Percentiles rank a stretch among this genome's conserved stretches.
phyloP scores from a whole-genome alignment of 1,140 invertebrate genomes.

The Aphaenogaster ashmeadi region DNA sequence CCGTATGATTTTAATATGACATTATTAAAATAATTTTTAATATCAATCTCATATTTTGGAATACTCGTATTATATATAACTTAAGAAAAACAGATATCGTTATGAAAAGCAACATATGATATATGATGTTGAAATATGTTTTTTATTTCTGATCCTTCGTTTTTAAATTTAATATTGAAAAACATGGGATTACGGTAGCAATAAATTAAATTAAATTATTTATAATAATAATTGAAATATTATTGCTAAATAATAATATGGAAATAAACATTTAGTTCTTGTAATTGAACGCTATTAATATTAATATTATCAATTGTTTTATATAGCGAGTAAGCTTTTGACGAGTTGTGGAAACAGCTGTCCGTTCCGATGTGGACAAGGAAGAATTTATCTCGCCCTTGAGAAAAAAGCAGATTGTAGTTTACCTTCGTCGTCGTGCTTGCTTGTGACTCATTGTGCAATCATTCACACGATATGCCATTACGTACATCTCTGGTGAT shows the following conservation, averaged over 20 bases:
- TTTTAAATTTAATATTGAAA: background rate
- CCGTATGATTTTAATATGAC: no score
- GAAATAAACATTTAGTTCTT: background rate
- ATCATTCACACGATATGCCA: slow-evolving; percentile 8
- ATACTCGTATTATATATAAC: background rate
- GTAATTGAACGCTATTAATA: background rate
- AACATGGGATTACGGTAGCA: background rate
- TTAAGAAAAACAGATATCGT: background rate
- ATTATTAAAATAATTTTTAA: background rate
- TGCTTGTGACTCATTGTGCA: slow-evolving; percentile 41
- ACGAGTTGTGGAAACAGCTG: background rate
- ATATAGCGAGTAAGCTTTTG: background rate
- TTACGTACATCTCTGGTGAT: slow-evolving; percentile 34
- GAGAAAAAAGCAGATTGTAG: slow-evolving; percentile 11
- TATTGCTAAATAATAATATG: background rate
- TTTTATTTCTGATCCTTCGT: background rate
- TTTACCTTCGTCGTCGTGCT: slow-evolving; percentile 30
- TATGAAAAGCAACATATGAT: background rate
- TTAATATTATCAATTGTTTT: slow-evolving; percentile 20
- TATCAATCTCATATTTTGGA: background rate
- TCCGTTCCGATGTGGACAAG: background rate
- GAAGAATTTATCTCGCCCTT: slow-evolving; percentile 29
- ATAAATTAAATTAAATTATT: background rate
- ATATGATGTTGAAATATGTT: background rate
- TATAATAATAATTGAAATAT: background rate